These are phyloP conservation scores for Chelonia mydas DNA, from an alignment of 2,797 vertebrate genomes.

Conservation along the genomic window DNA sequence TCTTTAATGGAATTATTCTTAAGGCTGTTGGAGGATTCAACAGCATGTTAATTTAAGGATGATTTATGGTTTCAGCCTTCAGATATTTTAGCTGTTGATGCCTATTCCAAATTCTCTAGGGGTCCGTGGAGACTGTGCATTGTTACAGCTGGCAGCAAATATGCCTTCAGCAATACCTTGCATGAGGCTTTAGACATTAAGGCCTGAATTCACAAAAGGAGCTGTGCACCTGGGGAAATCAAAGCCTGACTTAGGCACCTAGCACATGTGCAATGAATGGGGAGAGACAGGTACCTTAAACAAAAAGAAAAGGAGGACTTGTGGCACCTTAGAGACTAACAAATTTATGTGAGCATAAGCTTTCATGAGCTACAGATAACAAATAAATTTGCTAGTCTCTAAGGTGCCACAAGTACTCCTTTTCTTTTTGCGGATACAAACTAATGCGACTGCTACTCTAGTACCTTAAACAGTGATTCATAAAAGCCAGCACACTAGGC, in stretches of 20 bases:
- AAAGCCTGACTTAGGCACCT: neutral
- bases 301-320: too few relatives aligned
- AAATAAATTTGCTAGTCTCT: too few relatives aligned
- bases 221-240: neutral
- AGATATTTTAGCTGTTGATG: neutral
- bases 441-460: too few relatives aligned
- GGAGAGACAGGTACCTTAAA: neutral
- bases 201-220: neutral
- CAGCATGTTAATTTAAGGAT: neutral
- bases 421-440: too few relatives aligned
- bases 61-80: conserved; percentile 1
- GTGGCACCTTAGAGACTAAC: too few relatives aligned
- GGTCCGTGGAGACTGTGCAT: neutral
- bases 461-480: neutral
- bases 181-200: neutral
- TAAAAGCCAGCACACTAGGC: too few relatives aligned
- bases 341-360: too few relatives aligned
- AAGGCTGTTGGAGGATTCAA: neutral
- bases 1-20: conserved; percentile 29
- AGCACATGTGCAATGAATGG: neutral
- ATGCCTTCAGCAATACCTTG: neutral
- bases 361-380: too few relatives aligned
- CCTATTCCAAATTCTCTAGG: neutral
- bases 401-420: too few relatives aligned
- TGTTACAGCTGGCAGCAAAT: neutral